phyloP scores from a whole-genome alignment of 2,888 invertebrate species.

The Eupithecia abbreviata region DNA sequence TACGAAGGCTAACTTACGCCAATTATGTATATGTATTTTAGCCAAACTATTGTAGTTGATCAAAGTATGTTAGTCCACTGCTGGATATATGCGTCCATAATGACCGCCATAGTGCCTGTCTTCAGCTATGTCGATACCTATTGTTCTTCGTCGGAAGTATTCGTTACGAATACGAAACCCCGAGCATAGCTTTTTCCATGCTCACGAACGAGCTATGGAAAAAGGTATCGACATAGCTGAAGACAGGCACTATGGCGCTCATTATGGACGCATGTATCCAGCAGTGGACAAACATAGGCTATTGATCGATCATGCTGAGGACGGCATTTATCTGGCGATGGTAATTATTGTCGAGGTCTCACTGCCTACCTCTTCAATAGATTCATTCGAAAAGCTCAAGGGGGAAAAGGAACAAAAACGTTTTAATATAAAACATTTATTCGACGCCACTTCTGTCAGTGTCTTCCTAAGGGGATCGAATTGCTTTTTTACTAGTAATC shows the following conservation, averaged over 20 bases:
- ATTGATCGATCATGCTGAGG: neutral
- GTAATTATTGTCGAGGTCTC: neutral
- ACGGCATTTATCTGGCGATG: neutral
- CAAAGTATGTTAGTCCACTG: too few species aligned
- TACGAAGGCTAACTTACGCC: neutral
- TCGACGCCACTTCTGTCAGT: neutral
- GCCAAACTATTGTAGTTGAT: neutral
- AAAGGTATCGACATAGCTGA: too few species aligned
- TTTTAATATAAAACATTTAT: conserved; percentile 1
- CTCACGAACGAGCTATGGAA: too few species aligned
- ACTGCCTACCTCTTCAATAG: neutral
- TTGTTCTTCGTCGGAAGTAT: too few species aligned
- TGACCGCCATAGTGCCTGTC: too few species aligned
- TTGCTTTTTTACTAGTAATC: neutral
- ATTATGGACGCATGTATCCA: too few species aligned
- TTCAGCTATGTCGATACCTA: too few species aligned
- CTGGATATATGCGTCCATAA: too few species aligned
- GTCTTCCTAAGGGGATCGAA: neutral
- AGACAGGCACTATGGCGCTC: too few species aligned
- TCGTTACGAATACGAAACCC: too few species aligned
- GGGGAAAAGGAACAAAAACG: neutral
- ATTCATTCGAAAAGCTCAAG: neutral
- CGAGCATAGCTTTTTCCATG: too few species aligned
- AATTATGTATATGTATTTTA: neutral
- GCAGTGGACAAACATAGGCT: too few species aligned